Percentiles rank a stretch among this genome's conserved stretches.
phyloP scores from a whole-genome alignment of 2,113 vertebrate genomes.

The Trichomycterus rosablanca region DNA sequence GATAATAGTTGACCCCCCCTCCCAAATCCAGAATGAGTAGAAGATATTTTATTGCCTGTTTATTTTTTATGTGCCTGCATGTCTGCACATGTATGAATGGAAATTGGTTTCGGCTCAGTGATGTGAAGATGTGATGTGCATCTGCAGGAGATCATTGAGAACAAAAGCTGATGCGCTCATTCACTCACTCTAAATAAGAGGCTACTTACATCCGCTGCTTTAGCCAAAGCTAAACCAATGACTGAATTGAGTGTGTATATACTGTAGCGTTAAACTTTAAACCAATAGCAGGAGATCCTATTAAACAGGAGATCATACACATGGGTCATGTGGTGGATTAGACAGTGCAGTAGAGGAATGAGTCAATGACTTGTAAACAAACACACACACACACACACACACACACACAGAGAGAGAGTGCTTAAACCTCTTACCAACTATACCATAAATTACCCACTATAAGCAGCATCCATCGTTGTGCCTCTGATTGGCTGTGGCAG shows the following conservation, averaged over 20 bases:
- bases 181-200: no score
- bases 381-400: constrained; percentile 13
- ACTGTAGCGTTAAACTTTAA: constrained; percentile 6
- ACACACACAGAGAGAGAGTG: constrained; percentile 9
- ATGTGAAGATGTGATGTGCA: no score
- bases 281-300: neutral
- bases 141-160: no score
- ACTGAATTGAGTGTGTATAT: no score
- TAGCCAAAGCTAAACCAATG: constrained; percentile 11
- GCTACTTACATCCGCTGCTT: neutral
- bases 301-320: constrained; percentile 24
- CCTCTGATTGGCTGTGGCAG: constrained; percentile 6
- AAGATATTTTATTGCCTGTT: no score
- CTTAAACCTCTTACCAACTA: constrained; percentile 27
- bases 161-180: no score
- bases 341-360: constrained; percentile 18
- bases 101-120: no score
- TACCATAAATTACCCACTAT: neutral
- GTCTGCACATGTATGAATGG: no score
- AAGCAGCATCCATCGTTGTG: neutral
- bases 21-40: no score
- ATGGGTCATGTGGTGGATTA: constrained; percentile 38
- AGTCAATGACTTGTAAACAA: constrained; percentile 19
- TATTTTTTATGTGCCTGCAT: no score
- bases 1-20: no score